Evolutionary conservation across 2,113 vertebrate species (phyloP).

Genomic region (Scatophagus argus): DNA sequence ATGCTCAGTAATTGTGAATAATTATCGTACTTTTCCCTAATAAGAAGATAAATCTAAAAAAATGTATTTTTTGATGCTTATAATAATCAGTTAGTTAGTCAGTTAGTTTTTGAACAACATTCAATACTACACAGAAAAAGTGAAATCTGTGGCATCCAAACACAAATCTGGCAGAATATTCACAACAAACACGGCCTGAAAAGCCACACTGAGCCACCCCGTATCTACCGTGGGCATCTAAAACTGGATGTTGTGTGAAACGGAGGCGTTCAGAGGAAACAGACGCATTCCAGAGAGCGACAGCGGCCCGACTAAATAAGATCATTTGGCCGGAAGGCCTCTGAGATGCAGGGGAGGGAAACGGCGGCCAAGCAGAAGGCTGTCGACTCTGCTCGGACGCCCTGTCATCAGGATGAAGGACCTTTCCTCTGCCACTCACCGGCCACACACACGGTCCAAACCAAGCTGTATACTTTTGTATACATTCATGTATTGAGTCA

Average conservation of each 20-base stretch:
- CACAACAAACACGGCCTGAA: constrained; percentile 13
- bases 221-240: constrained; percentile 2
- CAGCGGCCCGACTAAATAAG: constrained; percentile 2
- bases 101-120: background rate
- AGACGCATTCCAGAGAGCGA: constrained; percentile 15
- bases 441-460: background rate
- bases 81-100: background rate
- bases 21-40: too few species aligned
- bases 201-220: background rate
- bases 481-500: background rate
- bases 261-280: constrained; percentile 17
- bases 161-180: background rate
- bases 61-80: background rate
- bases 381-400: background rate
- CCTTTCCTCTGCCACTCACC: constrained; percentile 24
- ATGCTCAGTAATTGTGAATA: background rate
- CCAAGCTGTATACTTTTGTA: background rate
- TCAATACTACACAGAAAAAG: background rate
- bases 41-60: background rate
- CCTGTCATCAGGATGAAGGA: constrained; percentile 45
- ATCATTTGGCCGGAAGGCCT: constrained; percentile 24
- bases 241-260: constrained; percentile 13
- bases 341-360: constrained; percentile 17
- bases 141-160: background rate
- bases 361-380: background rate